Base-by-base conservation (phyloP, 2,113 vertebrate genomes). In the Peucedramus taeniatus region DNA sequence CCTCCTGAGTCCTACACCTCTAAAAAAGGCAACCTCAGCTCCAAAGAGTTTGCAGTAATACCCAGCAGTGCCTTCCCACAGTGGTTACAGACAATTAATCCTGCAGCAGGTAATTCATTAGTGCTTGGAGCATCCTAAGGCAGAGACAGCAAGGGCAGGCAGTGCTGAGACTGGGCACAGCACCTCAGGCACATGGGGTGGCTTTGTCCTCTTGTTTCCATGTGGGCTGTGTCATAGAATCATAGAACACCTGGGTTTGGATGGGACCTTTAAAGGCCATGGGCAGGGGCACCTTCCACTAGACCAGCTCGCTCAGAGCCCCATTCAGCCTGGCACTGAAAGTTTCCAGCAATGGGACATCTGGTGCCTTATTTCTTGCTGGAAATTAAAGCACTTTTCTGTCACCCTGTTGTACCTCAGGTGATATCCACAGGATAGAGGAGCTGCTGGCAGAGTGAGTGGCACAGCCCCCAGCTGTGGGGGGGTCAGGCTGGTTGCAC, bases 121-220 rank as follows among this genome's bases (percentile, higher is more conserved):
- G 63, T 20, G 63, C 42, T 2, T 6, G 5, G 6, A 33, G 33
- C 69, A 12, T 35, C 63, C 78, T 63, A 24, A 0, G 21, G 27
- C 63, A 3, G n/a, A 2, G 8, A 16, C 45, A 30, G 57, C 42
- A 7, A 35, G 42, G 11, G 8, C 53, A 31, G 31, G 45, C 45
- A 0, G 50, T 16, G 20, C 65, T 15, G 40, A 51, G 66, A 1
- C 56, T 20, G 26, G 3, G 17, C 50, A 11, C 23, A 40, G 57
- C 51, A 3, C 60, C 7, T 5, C 37, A 16, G 74, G 47, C 56
- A 3, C 1, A 2, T 1, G 2, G 39, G 18, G 11, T 21, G 56
- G 27, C 6, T 64, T 27, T 13, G 0, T 2, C 0, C 35, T 4
- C 72, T 56, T 7, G 0, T 54, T 76, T 68, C 75, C 35, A 10